Evolutionary conservation across 1,140 invertebrate genomes (phyloP), one percentile per base, ranked within the genome.

Genomic region (Heliconius himera): DNA sequence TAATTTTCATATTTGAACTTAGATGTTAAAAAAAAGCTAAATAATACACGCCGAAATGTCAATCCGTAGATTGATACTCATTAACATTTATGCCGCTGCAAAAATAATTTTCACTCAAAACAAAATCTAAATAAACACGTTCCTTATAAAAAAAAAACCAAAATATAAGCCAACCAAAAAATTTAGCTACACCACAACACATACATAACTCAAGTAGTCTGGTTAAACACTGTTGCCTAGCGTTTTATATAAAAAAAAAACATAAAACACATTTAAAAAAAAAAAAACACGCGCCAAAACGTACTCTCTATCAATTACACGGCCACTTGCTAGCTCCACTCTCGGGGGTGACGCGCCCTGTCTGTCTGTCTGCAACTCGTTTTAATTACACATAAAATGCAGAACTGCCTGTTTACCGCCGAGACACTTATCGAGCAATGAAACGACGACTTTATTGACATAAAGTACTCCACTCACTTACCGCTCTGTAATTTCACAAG

Each of bases 301-400:
- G 66, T 77, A 38, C 70, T 33, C 56, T 71, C 41, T 36, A 46
- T 70, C 46, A 74, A 81, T 81, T 75, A 78, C 80, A 80, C 79
- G 74, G 49, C 46, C 74, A 49, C 74, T 81, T 75, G 54, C 49
- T 18, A 6, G 74, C 49, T 18, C 22, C 51, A 38, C 79, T 49
- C 73, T 72, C 66, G 70, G 4, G 77, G 54, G 51, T 71, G 76
- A 60, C 76, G 70, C 29, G 29, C 20, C 74, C 54, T n/a, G n/a
- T n/a, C n/a, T n/a, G 79, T 71, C 76, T 82, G 56, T 74, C 77
- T 75, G 76, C 79, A 77, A 20, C 76, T 76, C 82, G 83, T 90
- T 91, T 80, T 90, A 91, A 90, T 91, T 90, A 87, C 88, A 89
- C 86, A 88, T 91, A 89, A 91, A 90, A 85, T 87, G 85, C 82